These are phyloP conservation scores for Hypsopygia costalis DNA, from an alignment of 2,888 invertebrate species.

Conservation along the genomic window DNA sequence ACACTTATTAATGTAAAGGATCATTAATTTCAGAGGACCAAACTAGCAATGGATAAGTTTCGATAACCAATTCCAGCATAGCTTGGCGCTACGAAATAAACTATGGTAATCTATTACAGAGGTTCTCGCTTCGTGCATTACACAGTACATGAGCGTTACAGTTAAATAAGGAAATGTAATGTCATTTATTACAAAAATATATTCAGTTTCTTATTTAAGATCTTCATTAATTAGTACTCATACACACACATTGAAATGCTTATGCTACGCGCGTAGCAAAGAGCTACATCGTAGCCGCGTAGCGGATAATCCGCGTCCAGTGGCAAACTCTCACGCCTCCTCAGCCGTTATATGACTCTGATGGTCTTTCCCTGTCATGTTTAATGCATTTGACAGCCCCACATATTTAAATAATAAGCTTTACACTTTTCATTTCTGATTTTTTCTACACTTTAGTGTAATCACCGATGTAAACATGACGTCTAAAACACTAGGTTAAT, in stretches of 20 bases:
- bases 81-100: slow-evolving; percentile 15
- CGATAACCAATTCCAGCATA: slow-evolving; percentile 23
- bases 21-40: slow-evolving; percentile 62
- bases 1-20: slow-evolving; percentile 74
- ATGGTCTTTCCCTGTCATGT: slow-evolving; percentile 68
- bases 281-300: slow-evolving; percentile 67
- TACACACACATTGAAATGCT: slow-evolving; percentile 13
- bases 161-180: too few species aligned
- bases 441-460: too few species aligned
- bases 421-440: too few species aligned
- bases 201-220: too few species aligned
- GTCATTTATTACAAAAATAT: too few species aligned
- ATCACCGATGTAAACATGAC: too few species aligned
- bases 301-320: slow-evolving; percentile 69
- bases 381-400: slow-evolving; percentile 63
- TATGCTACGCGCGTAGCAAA: slow-evolving; percentile 58
- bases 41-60: slow-evolving; percentile 36
- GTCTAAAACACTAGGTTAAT: slow-evolving; percentile 7
- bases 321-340: slow-evolving; percentile 66
- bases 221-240: background rate
- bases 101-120: slow-evolving; percentile 1
- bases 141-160: too few species aligned
- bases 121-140: background rate
- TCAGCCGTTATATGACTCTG: slow-evolving; percentile 53
- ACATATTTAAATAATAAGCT: slow-evolving; percentile 49